Evolutionary conservation across 2,888 invertebrate species (phyloP).

Genomic region (Achlya flavicornis): DNA sequence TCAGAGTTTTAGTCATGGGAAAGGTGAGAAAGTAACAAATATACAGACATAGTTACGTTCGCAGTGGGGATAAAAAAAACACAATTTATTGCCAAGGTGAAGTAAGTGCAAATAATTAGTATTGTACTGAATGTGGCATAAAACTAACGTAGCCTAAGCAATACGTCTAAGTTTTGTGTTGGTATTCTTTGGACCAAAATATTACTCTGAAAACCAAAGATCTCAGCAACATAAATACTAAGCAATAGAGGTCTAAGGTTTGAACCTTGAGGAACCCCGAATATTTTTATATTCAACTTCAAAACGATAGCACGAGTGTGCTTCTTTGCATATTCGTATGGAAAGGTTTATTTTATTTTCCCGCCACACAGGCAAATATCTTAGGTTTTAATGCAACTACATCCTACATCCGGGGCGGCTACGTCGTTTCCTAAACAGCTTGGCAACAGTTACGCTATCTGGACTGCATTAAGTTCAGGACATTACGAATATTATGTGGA

Average conservation of each 20-base stretch:
- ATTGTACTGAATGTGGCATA: no score
- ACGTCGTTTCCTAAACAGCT: conserved; percentile 4
- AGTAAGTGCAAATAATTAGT: no score
- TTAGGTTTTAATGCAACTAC: neutral
- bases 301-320: neutral
- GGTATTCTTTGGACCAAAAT: no score
- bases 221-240: neutral
- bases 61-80: no score
- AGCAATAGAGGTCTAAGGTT: neutral
- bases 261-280: neutral
- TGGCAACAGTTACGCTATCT: conserved; percentile 1
- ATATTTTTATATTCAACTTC: neutral
- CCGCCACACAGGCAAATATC: neutral
- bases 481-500: neutral
- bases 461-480: neutral
- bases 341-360: neutral
- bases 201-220: no score
- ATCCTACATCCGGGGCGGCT: neutral
- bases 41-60: no score
- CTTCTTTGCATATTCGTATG: neutral
- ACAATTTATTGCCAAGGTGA: no score
- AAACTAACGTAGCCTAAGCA: no score
- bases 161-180: no score
- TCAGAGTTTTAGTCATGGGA: no score
- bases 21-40: no score